Evolutionary conservation across 2,888 invertebrate genomes (phyloP).

Genomic region (Harpalus rufipes): DNA sequence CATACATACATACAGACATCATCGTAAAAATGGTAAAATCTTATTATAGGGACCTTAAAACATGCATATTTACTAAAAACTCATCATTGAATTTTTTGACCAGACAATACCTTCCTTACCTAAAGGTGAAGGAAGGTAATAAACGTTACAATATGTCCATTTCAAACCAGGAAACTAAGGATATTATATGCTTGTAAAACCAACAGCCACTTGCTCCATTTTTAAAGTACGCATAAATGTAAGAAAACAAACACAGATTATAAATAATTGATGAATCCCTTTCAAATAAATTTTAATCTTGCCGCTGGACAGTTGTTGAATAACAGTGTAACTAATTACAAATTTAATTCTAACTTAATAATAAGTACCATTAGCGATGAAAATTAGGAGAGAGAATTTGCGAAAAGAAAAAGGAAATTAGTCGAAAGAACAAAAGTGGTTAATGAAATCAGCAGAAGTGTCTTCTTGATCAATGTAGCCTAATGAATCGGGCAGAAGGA

Average conservation of each 20-base stretch:
- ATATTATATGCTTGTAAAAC: too few relatives aligned
- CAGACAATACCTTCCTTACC: too few relatives aligned
- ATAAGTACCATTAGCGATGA: background rate
- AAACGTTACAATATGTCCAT: too few relatives aligned
- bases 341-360: background rate
- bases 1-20: too few relatives aligned
- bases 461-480: conserved; percentile 19
- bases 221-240: too few relatives aligned
- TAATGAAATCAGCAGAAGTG: conserved; percentile 27
- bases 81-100: too few relatives aligned
- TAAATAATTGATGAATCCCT: background rate
- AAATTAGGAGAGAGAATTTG: background rate
- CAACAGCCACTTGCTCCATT: too few relatives aligned
- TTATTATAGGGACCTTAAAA: too few relatives aligned
- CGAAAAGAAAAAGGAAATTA: background rate
- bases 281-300: background rate
- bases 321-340: background rate
- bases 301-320: background rate
- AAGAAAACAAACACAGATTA: background rate
- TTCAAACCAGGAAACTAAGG: too few relatives aligned
- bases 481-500: conserved; percentile 14
- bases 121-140: too few relatives aligned
- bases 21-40: too few relatives aligned
- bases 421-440: conserved; percentile 17
- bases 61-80: too few relatives aligned